Conservation (phyloP, 2,797 vertebrate genomes). For the Acanthiza pusilla region DNA sequence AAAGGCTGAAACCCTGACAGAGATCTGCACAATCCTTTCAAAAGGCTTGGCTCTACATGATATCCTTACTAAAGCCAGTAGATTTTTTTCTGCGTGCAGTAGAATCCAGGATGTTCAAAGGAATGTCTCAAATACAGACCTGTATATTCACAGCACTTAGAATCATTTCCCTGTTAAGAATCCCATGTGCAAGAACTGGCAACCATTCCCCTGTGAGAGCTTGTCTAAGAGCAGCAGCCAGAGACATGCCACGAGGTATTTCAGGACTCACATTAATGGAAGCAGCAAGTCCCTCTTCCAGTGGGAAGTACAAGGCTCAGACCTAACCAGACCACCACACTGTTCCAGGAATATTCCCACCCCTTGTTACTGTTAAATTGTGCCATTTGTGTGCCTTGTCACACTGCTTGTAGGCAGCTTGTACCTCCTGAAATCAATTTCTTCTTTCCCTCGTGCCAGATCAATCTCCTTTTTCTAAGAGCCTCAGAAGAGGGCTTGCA, state of each 20-base stretch:
- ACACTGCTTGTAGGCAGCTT: neutral
- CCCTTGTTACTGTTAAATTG: neutral
- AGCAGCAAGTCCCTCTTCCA: neutral
- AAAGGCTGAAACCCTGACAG: neutral
- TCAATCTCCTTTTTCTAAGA: slow-evolving; percentile 11
- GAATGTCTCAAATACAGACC: neutral
- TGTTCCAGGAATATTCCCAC: neutral
- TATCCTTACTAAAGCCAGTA: neutral
- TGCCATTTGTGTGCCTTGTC: neutral
- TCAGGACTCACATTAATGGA: neutral
- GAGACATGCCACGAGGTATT: neutral
- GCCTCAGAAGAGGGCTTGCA: neutral
- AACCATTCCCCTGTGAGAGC: neutral
- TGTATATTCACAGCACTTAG: neutral
- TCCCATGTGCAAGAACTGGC: neutral
- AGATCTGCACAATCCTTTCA: neutral
- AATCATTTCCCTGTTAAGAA: neutral
- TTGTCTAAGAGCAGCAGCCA: neutral
- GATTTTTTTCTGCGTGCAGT: neutral
- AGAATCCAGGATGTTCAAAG: neutral
- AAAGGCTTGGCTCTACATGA: neutral
- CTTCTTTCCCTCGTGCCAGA: neutral
- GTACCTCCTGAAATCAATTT: neutral
- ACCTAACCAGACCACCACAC: neutral
- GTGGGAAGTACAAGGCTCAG: neutral